Base-by-base conservation (phyloP, 1,140 invertebrate species). In the Brachionus rubens region DNA sequence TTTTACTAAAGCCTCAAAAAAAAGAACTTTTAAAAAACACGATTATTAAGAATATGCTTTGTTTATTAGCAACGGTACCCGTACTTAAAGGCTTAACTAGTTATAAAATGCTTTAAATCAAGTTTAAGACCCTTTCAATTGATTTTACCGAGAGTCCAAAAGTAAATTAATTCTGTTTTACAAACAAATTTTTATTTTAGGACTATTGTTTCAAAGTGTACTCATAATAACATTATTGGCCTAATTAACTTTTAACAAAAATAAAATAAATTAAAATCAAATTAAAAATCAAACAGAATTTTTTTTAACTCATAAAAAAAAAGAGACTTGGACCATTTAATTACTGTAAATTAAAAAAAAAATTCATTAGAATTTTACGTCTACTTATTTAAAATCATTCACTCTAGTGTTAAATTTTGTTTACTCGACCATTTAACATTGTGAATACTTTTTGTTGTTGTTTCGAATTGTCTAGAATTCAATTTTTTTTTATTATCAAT, bases 401-500 rank as follows among this genome's bases (percentile, higher is more conserved):
- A 59, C 19, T 59, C 19, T 59, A 10, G 54, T 59, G 54, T 59
- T 59, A 59, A 59, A 59, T 3, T 6, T 59, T 59, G 54, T 59
- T 59, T 59, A 59, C 54, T 59, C 54, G 54, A 59, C 28, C 54
- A 59, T 59, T 59, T 59, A n/a, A n/a, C n/a, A n/a, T n/a, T n/a
- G n/a, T n/a, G n/a, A n/a, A n/a, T n/a, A n/a, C n/a, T n/a, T n/a
- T 59, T 59, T 59, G 1, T 33, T 33, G 36, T 36, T 3, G 3
- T 33, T 59, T 59, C 54, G 19, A 33, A 59, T 59, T 36, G 54
- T 59, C 54, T 59, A 59, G 54, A 26, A 59, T 59, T 59, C 54
- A 59, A 59, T 59, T 59, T n/a, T n/a, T n/a, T n/a, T n/a, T 59
- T 59, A 59, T 59, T 59, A 59, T 59, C 54, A 59, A 59, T 59